Percentiles rank a stretch among this genome's conserved stretches.
Conservation (phyloP, 2,797 vertebrate species). For the Rhincodon typus region DNA sequence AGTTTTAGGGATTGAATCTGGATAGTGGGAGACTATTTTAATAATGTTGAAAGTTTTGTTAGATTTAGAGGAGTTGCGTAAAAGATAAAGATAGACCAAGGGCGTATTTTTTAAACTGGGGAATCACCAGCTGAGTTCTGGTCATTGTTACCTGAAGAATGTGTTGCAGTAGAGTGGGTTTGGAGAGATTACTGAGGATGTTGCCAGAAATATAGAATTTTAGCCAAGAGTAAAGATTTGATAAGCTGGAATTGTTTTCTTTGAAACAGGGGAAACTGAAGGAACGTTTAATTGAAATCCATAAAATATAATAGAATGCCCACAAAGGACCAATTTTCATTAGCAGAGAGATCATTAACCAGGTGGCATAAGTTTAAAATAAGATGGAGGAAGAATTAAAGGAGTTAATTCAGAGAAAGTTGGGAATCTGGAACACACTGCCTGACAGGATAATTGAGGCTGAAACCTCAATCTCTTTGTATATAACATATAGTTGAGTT, state of each 20-base stretch:
- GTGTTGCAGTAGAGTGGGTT: too few relatives aligned
- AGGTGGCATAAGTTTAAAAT: too few relatives aligned
- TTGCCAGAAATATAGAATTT: background rate
- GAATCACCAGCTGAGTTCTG: background rate
- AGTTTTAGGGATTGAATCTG: too few relatives aligned
- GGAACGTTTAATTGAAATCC: background rate
- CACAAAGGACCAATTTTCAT: too few relatives aligned
- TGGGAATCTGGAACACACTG: background rate
- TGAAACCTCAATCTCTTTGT: background rate
- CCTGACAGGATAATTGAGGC: background rate
- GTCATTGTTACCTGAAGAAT: background rate
- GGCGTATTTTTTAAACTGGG: too few relatives aligned
- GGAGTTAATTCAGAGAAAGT: background rate
- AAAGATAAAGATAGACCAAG: too few relatives aligned
- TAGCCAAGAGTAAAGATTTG: background rate
- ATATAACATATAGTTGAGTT: background rate
- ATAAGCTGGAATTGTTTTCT: background rate
- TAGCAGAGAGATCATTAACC: too few relatives aligned
- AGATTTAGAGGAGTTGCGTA: too few relatives aligned
- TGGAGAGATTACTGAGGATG: background rate
- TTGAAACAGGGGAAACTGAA: background rate
- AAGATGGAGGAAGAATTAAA: background rate
- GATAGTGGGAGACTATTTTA: too few relatives aligned
- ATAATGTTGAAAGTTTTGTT: too few relatives aligned
- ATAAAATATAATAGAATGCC: too few relatives aligned